Base-by-base conservation (phyloP, 2,888 invertebrate genomes). In the Proisotoma minuta region DNA sequence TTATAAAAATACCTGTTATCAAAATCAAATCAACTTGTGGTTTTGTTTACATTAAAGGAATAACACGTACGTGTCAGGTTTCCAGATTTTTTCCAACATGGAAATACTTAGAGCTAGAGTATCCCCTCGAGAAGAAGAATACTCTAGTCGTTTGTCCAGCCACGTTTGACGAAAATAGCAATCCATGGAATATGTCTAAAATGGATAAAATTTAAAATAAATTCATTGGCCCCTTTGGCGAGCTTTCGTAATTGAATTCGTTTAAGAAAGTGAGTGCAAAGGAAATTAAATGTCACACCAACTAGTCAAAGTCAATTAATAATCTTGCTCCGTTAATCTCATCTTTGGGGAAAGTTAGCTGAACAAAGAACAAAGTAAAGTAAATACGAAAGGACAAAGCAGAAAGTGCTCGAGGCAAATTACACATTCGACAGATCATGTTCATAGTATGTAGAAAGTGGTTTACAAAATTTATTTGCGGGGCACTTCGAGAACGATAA, bases 161-260 rank as follows among this genome's bases (percentile, higher is more conserved):
- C 91, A 91, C 22, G 86, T 85, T 77, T 91, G 90, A 0, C 90
- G 87, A 79, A 91, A 91, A 78, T 91, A 91, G 77, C 89, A 89
- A 78, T 91, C 90, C 86, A 91, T 88, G 18, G 89, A 87, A 78
- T 88, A 91, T 5, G 88, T 87, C 90, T 90, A 78, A 8, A 76
- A 76, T 74, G 8, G 34, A 34, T 34, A 34, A 8, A 34, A 34
- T 34, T 34, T 15, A 34, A 34, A 10, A 10, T 34, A 8, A 34
- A 34, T 34, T 34, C 34, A 34, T 34, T 15, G 8, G 8, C 34
- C 34, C 15, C 34, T 15, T 34, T 15, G 8, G 8, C 34, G 8
- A 34, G 8, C 34, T 15, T 10, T 34, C 15, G 34, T 10, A 34
- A 34, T 34, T 15, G 8, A 15, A 15, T 34, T 34, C 34, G 34